A percentile compares a stretch with the other conserved stretches of the same genome.
These are phyloP conservation scores for Eupithecia subfuscata DNA, from an alignment of 2,888 invertebrate genomes.

Conservation along the genomic window DNA sequence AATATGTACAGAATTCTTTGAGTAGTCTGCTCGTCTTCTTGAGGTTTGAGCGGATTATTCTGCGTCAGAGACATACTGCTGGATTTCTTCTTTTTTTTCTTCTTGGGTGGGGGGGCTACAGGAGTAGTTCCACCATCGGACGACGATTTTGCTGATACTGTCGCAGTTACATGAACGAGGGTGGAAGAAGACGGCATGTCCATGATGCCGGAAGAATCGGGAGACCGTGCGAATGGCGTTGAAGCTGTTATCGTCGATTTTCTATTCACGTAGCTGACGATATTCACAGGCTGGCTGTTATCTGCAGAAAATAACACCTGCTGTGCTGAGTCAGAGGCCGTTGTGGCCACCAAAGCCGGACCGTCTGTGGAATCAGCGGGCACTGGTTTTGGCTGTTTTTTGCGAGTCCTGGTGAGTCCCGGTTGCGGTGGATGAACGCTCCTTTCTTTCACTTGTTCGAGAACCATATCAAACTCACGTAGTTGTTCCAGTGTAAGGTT, in stretches of 20 bases:
- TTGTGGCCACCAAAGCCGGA: slow-evolving; percentile 51
- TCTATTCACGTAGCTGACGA: slow-evolving; percentile 71
- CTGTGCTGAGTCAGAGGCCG: slow-evolving; percentile 62
- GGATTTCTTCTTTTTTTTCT: slow-evolving; percentile 80
- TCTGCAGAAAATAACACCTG: slow-evolving; percentile 76
- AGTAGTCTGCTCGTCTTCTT: slow-evolving; percentile 92
- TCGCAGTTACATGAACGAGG: slow-evolving; percentile 62
- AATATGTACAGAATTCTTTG: slow-evolving; percentile 91
- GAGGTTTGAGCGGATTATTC: slow-evolving; percentile 86
- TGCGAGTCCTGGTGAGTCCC: slow-evolving; percentile 45
- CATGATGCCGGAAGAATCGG: slow-evolving; percentile 70
- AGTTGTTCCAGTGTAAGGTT: slow-evolving; percentile 91
- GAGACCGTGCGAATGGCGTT: slow-evolving; percentile 69
- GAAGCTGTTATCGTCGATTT: slow-evolving; percentile 70
- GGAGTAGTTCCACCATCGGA: slow-evolving; percentile 45
- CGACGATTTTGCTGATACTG: slow-evolving; percentile 63
- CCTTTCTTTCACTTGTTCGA: slow-evolving; percentile 91
- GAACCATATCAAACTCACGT: slow-evolving; percentile 91
- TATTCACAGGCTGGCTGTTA: slow-evolving; percentile 68
- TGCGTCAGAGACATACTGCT: slow-evolving; percentile 84
- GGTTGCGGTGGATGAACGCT: slow-evolving; percentile 83
- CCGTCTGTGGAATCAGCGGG: slow-evolving; percentile 65
- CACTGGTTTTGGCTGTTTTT: slow-evolving; percentile 54
- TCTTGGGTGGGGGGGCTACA: slow-evolving; percentile 46
- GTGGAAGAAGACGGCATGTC: slow-evolving; percentile 72